Evolutionary conservation across 1,140 invertebrate genomes (phyloP), one percentile per base, ranked within the genome.

Genomic region (Rhopalosiphum maidis): DNA sequence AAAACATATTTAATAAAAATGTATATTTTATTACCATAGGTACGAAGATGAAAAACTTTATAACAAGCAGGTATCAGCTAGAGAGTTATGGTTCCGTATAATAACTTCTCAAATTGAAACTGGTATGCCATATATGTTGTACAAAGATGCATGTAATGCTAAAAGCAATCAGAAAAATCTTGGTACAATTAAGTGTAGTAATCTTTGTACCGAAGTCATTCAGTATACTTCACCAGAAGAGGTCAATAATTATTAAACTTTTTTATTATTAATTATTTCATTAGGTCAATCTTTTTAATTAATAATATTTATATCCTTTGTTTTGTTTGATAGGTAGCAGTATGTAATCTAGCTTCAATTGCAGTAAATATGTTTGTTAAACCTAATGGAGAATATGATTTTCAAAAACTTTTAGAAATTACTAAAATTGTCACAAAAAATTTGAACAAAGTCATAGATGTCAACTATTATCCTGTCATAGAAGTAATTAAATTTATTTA

Each of bases 111-210:
- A 99, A 96, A 98, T 99, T 9, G 99, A 99, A 96, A 99, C 99
- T 35, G 99, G 99, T 48, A 99, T 98, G 35, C 99, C 99, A 11
- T 99, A 99, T 95, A 99, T 99, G 98, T 95, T 99, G 1, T 99
- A 99, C 95, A 99, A 99, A 95, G 99, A 99, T 96, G 96, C 98
- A 30, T 99, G 99, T 94, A 99, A 99, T 95, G 96, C 97, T 21
- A 99, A 99, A 96, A 98, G 98, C 90, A 99, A 99, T 95, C 99
- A 99, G 95, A 97, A 99, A 95, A 99, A 99, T 96, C 95, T 99
- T 37, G 99, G 99, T 48, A 99, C 99, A 11, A 99, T 99, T 94
- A 99, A 99, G 95, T 99, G 99, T 95, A 99, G 98, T 94, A 99
- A 99, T 95, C 96, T 99, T 30, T 99, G 99, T 95, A 99, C 99